Percentiles rank a stretch among this genome's conserved stretches.
Evolutionary conservation across 2,797 vertebrate genomes (phyloP).

Genomic region (Molossus molossus): DNA sequence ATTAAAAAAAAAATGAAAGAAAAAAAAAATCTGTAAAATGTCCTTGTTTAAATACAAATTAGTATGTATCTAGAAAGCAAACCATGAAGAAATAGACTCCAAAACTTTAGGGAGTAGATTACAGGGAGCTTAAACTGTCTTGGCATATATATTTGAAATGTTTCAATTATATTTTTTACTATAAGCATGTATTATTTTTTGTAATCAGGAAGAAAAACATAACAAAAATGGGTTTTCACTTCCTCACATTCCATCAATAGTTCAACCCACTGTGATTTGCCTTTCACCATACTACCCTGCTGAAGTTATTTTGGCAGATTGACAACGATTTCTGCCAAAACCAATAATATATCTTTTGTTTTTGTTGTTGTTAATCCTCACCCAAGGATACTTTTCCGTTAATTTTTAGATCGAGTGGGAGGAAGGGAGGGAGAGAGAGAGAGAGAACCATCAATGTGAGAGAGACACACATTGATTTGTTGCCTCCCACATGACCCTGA

Average conservation of each 20-base stretch:
- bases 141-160: conserved; percentile 26
- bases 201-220: background rate
- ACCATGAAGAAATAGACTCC: background rate
- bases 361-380: background rate
- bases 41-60: conserved; percentile 27
- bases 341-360: conserved; percentile 58
- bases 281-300: conserved; percentile 19
- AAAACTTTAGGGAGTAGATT: conserved; percentile 55
- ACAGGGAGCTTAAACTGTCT: conserved; percentile 60
- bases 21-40: conserved; percentile 10
- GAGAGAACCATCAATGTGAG: too few species aligned
- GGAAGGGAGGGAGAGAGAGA: too few species aligned
- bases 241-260: conserved; percentile 47
- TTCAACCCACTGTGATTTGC: conserved; percentile 20
- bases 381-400: too few species aligned
- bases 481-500: too few species aligned
- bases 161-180: conserved; percentile 50
- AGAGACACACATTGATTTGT: too few species aligned
- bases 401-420: too few species aligned
- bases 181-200: conserved; percentile 35
- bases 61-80: conserved; percentile 16
- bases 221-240: conserved; percentile 1
- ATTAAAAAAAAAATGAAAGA: background rate
- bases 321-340: conserved; percentile 64
- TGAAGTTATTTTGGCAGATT: conserved; percentile 47